phyloP scores from a whole-genome alignment of 1,140 invertebrate species.

The Drosophila suzukii region DNA sequence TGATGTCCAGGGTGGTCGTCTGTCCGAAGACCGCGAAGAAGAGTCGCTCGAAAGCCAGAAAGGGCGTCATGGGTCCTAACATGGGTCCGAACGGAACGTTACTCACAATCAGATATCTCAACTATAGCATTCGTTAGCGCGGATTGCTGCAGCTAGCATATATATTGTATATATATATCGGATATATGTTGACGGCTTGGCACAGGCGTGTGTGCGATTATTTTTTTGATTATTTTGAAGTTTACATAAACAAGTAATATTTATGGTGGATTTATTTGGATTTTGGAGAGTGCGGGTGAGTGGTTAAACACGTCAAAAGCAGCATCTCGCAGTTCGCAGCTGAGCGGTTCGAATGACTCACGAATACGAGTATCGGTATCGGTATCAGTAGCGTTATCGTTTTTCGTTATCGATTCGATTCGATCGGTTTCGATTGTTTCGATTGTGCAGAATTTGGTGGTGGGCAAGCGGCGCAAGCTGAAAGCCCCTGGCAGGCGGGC shows the following conservation, averaged over 20 bases:
- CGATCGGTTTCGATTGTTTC: constrained; percentile 62
- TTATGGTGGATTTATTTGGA: constrained; percentile 31
- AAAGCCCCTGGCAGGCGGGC: constrained; percentile 55
- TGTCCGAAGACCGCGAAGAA: constrained; percentile 99
- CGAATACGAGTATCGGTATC: constrained; percentile 60
- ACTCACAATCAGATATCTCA: constrained; percentile 35
- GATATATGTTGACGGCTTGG: constrained; percentile 48
- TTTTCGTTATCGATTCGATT: constrained; percentile 62
- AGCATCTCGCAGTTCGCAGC: constrained; percentile 57
- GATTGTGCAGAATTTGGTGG: constrained; percentile 69
- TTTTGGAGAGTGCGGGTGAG: constrained; percentile 46
- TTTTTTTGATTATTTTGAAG: constrained; percentile 30
- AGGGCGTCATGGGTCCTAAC: constrained; percentile 92
- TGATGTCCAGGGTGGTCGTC: constrained; percentile 94
- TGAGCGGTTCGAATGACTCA: constrained; percentile 47
- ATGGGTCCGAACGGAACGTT: constrained; percentile 48
- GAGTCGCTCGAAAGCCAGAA: constrained; percentile 97
- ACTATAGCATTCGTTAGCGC: constrained; percentile 13
- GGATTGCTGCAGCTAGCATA: constrained; percentile 46
- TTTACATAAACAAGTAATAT: constrained; percentile 26
- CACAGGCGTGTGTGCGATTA: constrained; percentile 74
- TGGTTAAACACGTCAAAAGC: constrained; percentile 68
- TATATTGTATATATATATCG: constrained; percentile 29
- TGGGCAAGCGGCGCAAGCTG: constrained; percentile 63
- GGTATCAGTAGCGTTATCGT: constrained; percentile 49